Base-by-base conservation (phyloP, 2,797 vertebrate genomes). In the Myotis myotis region DNA sequence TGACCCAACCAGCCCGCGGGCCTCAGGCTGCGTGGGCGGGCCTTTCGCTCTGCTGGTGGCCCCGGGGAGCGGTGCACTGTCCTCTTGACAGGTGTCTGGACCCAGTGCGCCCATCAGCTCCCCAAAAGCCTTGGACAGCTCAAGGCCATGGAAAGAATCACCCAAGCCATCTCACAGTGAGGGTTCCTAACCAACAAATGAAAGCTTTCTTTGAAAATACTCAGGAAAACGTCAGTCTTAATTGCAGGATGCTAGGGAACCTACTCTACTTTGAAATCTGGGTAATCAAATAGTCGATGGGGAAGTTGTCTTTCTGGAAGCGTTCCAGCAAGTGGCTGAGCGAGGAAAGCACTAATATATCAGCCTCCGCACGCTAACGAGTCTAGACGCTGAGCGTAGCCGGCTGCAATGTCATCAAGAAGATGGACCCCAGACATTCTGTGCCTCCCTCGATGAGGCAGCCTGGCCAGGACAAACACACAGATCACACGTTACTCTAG, bases 171-270 rank as follows among this genome's bases (percentile, higher is more conserved):
- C 38, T 33, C 12, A 81, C 83, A 91, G 51, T 23, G 22, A 71
- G 38, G 17, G n/a, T 2, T 79, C 62, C 66, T 17, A 28, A 57
- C 20, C 12, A 36, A 55, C 84, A 30, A 51, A 36, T 23, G 53
- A 57, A 9, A 44, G 13, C 72, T 68, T 38, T 57, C 20, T 36
- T 89, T 79, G 20, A 83, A 72, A 93, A 57, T n/a, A 88, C 66
- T 36, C 17, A 23, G 74, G 13, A 71, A 89, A 60, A 36, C 41
- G 79, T 9, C 13, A 2, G 44, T 47, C 33, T 75, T 55, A 38
- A 41, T 0, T 64, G 60, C 91, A 49, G 79, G 89, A 17, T 25
- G 47, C 57, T 47, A 33, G 38, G 85, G 80, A 20, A n/a, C 25
- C 74, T 55, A 47, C 9, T 74, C 53, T 20, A 19, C 6, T 86